Evolutionary conservation across 2,888 invertebrate genomes (phyloP).

Genomic region (Steinernema hermaphroditum): DNA sequence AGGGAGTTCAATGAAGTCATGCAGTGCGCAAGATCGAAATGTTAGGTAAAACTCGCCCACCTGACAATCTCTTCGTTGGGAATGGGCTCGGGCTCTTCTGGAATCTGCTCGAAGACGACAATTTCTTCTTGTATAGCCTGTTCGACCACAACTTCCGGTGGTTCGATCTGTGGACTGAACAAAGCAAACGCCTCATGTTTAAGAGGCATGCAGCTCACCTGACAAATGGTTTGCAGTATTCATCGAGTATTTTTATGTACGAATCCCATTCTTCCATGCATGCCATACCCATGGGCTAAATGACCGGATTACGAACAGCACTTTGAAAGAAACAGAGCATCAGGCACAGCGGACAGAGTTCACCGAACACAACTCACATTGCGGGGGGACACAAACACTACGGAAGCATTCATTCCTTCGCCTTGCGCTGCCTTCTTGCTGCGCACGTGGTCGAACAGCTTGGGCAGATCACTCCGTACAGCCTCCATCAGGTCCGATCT

Average conservation of each 20-base stretch:
- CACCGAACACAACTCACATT: conserved; percentile 50
- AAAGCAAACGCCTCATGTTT: too few relatives aligned
- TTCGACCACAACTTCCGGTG: conserved; percentile 27
- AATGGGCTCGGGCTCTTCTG: conserved; percentile 4
- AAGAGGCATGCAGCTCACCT: conserved; percentile 34
- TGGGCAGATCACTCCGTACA: conserved; percentile 52
- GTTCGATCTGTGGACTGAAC: neutral
- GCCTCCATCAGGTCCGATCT: conserved; percentile 42
- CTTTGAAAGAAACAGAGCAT: neutral
- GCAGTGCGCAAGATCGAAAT: neutral
- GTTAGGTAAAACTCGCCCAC: conserved; percentile 19
- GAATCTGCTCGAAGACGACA: conserved; percentile 29
- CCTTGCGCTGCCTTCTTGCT: conserved; percentile 10
- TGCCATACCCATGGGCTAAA: conserved; percentile 62
- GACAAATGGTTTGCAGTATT: conserved; percentile 46
- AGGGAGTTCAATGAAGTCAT: conserved; percentile 23
- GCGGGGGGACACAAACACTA: conserved; percentile 58
- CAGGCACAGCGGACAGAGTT: neutral
- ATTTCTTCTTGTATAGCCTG: conserved; percentile 15
- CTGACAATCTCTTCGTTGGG: conserved; percentile 12
- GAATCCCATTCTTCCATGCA: conserved; percentile 65
- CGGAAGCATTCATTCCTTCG: conserved; percentile 39
- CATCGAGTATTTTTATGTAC: conserved; percentile 61
- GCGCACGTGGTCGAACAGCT: conserved; percentile 51
- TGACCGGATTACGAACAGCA: conserved; percentile 16